Evolutionary conservation across 2,797 vertebrate genomes (phyloP).

Genomic region (Cuniculus paca): DNA sequence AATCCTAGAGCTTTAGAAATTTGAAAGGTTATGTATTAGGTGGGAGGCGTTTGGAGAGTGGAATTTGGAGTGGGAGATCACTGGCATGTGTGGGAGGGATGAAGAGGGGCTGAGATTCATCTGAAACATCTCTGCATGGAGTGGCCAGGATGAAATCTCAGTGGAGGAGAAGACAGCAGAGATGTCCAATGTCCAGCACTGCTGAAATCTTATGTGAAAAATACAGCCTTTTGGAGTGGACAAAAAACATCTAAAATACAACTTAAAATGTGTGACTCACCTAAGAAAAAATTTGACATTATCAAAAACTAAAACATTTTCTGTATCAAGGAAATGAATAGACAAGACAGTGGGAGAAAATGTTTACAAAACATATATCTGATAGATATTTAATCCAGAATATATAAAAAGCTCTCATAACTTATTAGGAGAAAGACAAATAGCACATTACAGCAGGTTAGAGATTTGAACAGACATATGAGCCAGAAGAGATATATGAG

Average conservation of each 20-base stretch:
- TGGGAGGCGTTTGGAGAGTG: background rate
- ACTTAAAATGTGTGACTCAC: conserved; percentile 3
- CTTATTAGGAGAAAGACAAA: background rate
- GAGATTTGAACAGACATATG: background rate
- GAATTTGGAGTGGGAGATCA: background rate
- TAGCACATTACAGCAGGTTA: background rate
- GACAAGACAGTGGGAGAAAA: background rate
- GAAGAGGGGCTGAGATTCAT: background rate
- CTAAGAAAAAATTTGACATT: conserved; percentile 22
- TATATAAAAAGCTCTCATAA: background rate
- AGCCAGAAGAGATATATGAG: background rate
- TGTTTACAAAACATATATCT: background rate
- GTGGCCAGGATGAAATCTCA: background rate
- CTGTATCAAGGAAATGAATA: conserved; percentile 4
- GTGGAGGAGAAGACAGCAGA: background rate
- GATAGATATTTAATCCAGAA: background rate
- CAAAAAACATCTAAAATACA: background rate
- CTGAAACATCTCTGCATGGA: background rate
- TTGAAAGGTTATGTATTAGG: background rate
- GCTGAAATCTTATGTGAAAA: background rate
- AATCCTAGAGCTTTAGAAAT: background rate
- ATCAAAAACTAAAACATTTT: background rate
- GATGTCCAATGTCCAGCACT: background rate
- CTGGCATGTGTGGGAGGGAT: background rate
- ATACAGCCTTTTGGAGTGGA: background rate